Base-by-base conservation (phyloP, 2,797 vertebrate genomes). In the Acipenser ruthenus region DNA sequence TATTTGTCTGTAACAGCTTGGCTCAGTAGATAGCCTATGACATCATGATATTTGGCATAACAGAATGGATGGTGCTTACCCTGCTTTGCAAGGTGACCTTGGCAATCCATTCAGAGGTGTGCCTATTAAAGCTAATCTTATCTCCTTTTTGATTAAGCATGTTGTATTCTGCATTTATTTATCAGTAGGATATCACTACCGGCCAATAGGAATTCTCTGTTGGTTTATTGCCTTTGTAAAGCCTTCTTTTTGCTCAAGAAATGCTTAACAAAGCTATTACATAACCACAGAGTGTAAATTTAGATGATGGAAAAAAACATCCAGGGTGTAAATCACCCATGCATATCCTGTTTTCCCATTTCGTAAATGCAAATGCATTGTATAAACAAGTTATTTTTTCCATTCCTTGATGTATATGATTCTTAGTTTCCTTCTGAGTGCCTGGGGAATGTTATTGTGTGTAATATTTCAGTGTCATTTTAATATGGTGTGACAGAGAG, bases 1-100 rank as follows among this genome's bases (percentile, higher is more conserved):
- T 60, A 49, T 50, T 6, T 1, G 11, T 50, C 47, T 11, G 15
- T 13, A 66, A 63, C 73, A 69, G 73, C 74, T 73, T 69, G 71
- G 69, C 56, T 67, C 23, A 68, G 67, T 69, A 71, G 65, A 67
- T 65, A 62, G 71, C 7, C 8, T 50, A 68, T 72, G 71, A 72
- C 67, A 62, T 75, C 69, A 71, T 58, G 15, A 47, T 49, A 50
- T 67, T 51, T 48, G n/a, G 59, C 6, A 13, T 9, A 51, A 61
- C 11, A 18, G 65, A 18, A 59, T 18, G 51, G 71, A 67, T 63
- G 9, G 64, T 62, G 58, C 63, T 4, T 60, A 52, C 49, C 62
- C 56, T 59, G 49, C 66, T 69, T 53, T 60, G 65, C 62, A 63
- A 65, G 65, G 49, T 65, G 72, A 63, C 66, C 55, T 58, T 62